Conservation (phyloP, 2,888 invertebrate genomes). For the Brenthis hecate region DNA sequence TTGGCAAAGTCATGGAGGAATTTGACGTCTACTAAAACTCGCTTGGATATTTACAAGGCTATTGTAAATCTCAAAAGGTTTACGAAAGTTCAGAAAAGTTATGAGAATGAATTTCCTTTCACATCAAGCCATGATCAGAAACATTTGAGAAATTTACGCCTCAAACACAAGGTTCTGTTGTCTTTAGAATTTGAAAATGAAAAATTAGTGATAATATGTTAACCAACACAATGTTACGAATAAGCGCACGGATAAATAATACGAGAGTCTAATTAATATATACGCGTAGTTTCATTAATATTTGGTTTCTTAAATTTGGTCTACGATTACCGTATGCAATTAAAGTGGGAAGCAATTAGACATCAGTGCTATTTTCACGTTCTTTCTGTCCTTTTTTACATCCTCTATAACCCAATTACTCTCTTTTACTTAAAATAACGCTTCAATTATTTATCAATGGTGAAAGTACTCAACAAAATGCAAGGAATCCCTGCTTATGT, state of each 20-base stretch:
- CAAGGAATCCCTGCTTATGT: no score
- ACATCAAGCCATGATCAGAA: constrained; percentile 31
- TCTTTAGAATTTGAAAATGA: constrained; percentile 46
- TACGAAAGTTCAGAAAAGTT: constrained; percentile 27
- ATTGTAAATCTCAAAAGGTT: constrained; percentile 26
- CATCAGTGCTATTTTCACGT: no score
- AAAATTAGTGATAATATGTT: constrained; percentile 46
- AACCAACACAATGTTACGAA: background rate
- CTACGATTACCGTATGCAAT: no score
- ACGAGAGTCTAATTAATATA: no score
- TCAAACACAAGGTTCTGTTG: constrained; percentile 24
- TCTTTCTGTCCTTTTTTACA: no score
- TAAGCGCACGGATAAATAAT: background rate
- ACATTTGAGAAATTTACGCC: constrained; percentile 27
- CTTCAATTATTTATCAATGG: no score
- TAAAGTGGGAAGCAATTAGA: no score
- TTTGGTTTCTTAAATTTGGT: no score
- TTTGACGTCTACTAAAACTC: constrained; percentile 39
- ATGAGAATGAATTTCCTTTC: constrained; percentile 31
- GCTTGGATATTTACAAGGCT: constrained; percentile 20
- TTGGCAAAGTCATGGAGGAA: constrained; percentile 28
- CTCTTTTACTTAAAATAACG: no score
- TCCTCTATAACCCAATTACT: no score
- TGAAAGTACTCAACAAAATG: no score
- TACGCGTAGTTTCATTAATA: no score